A percentile compares a stretch with the other conserved stretches of the same genome.
Conservation (phyloP, 2,113 vertebrate species). For the Okapia johnstoni region DNA sequence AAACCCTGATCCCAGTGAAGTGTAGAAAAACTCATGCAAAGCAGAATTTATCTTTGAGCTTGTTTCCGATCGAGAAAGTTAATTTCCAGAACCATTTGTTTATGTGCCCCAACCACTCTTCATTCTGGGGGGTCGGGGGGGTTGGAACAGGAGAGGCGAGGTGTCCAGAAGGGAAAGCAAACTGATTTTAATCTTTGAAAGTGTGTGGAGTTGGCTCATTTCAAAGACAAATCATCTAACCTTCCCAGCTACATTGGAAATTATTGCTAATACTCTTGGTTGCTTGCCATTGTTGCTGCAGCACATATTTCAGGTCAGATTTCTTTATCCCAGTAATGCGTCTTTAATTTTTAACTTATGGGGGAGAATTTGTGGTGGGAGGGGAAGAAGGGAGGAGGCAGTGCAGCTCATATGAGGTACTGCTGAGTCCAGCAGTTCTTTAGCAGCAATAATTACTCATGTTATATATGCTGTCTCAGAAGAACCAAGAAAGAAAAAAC, state of each 20-base stretch:
- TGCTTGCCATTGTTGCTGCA: constrained; percentile 75
- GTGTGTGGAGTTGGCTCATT: constrained; percentile 67
- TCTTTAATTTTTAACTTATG: constrained; percentile 68
- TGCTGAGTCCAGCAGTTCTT: constrained; percentile 64
- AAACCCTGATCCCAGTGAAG: not conserved
- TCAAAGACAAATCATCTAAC: constrained; percentile 69
- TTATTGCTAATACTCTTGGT: constrained; percentile 77
- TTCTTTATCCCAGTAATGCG: constrained; percentile 65
- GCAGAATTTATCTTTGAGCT: not conserved
- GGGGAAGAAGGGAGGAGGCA: constrained; percentile 34
- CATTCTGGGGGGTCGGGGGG: not conserved
- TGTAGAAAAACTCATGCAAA: not conserved
- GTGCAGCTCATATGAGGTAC: constrained; percentile 39
- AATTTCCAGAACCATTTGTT: constrained; percentile 24
- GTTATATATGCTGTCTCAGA: constrained; percentile 52
- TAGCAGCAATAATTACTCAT: constrained; percentile 65
- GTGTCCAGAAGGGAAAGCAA: constrained; percentile 63
- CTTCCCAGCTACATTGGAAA: constrained; percentile 76
- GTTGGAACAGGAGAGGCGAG: not conserved
- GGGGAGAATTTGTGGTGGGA: constrained; percentile 62
- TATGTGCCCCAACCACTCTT: not conserved
- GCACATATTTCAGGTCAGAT: constrained; percentile 78
- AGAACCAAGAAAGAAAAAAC: constrained; percentile 43
- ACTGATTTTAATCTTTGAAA: constrained; percentile 72
- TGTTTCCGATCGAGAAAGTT: constrained; percentile 29